A percentile compares a stretch with the other conserved stretches of the same genome.
Evolutionary conservation across 2,888 invertebrate species (phyloP).

Genomic region (Sycophila texana): DNA sequence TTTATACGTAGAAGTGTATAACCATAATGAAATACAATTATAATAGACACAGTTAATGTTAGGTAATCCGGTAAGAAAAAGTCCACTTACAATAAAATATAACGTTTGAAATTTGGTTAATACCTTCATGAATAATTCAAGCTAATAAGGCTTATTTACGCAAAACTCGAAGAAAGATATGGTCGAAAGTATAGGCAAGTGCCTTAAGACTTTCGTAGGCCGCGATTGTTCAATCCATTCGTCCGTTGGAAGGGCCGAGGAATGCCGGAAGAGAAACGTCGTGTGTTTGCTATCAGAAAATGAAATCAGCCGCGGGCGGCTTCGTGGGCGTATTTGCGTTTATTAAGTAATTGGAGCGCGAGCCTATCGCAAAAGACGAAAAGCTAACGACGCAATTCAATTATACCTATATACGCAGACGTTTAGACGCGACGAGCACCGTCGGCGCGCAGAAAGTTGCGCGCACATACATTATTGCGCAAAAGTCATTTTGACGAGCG

Average conservation of each 20-base stretch:
- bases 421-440: conserved; percentile 30
- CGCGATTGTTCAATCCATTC: no score
- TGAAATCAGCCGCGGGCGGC: conserved; percentile 6
- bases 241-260: neutral
- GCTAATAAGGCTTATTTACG: conserved; percentile 2
- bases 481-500: conserved; percentile 43
- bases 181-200: neutral
- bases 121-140: neutral
- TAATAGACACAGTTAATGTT: no score
- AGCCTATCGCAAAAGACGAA: conserved; percentile 31
- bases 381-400: neutral
- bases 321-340: conserved; percentile 10
- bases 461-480: conserved; percentile 40
- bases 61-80: no score
- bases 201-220: neutral
- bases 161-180: conserved; percentile 1
- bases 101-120: no score
- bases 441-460: conserved; percentile 47
- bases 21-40: no score
- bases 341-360: conserved; percentile 44
- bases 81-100: neutral
- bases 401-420: neutral
- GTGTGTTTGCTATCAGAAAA: conserved; percentile 15
- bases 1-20: no score
- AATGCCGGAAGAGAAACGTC: conserved; percentile 13